A percentile compares a stretch with the other conserved stretches of the same genome.
Conservation (phyloP, 1,140 invertebrate genomes). For the Caerostris darwini region DNA sequence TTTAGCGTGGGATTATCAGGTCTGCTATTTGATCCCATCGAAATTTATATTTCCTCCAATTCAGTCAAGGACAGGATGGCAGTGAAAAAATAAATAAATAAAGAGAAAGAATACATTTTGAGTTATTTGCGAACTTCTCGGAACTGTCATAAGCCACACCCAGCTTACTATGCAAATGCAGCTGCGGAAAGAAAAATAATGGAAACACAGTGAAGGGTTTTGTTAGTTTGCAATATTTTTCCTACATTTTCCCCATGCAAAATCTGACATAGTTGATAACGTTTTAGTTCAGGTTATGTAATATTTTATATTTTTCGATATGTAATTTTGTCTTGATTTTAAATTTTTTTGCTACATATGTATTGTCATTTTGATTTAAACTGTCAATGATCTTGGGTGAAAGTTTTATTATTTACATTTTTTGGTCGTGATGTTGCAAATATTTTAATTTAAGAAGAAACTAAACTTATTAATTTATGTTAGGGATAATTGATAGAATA, state of each 20-base stretch:
- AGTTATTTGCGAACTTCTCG: conserved; percentile 50
- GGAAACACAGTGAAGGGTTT: background rate
- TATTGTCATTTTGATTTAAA: conserved; percentile 14
- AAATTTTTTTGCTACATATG: background rate
- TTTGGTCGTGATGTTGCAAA: background rate
- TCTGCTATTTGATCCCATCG: background rate
- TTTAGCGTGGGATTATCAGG: background rate
- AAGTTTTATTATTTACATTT: background rate
- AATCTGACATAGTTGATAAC: conserved; percentile 8
- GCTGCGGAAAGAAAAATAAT: conserved; percentile 34
- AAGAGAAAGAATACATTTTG: conserved; percentile 4
- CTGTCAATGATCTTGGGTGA: background rate
- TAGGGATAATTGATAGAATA: background rate
- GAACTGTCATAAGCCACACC: conserved; percentile 69
- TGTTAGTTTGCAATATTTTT: background rate
- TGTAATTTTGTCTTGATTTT: background rate
- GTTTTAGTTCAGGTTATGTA: background rate
- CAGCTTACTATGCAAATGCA: conserved; percentile 56
- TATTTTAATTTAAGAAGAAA: background rate
- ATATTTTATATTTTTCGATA: conserved; percentile 3
- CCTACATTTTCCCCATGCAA: background rate
- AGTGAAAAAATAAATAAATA: conserved; percentile 33
- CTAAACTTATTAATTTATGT: background rate
- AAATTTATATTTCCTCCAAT: background rate
- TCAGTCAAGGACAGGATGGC: conserved; percentile 4